These are phyloP conservation scores for Polia nebulosa DNA, from an alignment of 2,888 invertebrate genomes.

Conservation along the genomic window DNA sequence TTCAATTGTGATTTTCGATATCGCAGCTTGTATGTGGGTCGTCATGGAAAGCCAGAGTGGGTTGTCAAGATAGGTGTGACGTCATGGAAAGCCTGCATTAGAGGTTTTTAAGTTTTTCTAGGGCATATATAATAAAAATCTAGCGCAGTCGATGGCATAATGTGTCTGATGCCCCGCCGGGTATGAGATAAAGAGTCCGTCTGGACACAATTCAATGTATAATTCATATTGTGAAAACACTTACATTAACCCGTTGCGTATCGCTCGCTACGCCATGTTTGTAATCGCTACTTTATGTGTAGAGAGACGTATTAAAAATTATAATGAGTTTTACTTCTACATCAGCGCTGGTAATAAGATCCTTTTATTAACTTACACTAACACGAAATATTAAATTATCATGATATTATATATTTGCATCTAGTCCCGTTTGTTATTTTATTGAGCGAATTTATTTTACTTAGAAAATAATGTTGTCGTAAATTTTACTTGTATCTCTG, in stretches of 20 bases:
- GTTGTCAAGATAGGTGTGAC: slow-evolving; percentile 59
- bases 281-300: slow-evolving; percentile 76
- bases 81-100: slow-evolving; percentile 41
- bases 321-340: slow-evolving; percentile 73
- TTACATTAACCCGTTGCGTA: slow-evolving; percentile 81
- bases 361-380: slow-evolving; percentile 65
- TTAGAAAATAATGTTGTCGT: slow-evolving; percentile 52
- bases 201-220: slow-evolving; percentile 77
- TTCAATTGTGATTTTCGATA: slow-evolving; percentile 82
- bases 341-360: slow-evolving; percentile 65
- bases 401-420: slow-evolving; percentile 44
- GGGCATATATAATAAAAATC: slow-evolving; percentile 61
- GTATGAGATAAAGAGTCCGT: slow-evolving; percentile 75
- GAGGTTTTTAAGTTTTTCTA: slow-evolving; percentile 57
- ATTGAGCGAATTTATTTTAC: slow-evolving; percentile 55
- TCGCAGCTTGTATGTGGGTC: slow-evolving; percentile 62
- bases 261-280: slow-evolving; percentile 75
- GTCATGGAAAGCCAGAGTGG: slow-evolving; percentile 44
- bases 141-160: slow-evolving; percentile 73
- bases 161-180: slow-evolving; percentile 76
- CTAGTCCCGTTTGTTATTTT: slow-evolving; percentile 46
- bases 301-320: slow-evolving; percentile 74
- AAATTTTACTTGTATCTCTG: slow-evolving; percentile 52
- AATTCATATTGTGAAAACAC: slow-evolving; percentile 82
- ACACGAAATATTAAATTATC: slow-evolving; percentile 60